These are phyloP conservation scores for Thaleichthys pacificus DNA, from an alignment of 2,797 vertebrate genomes.

Conservation along the genomic window DNA sequence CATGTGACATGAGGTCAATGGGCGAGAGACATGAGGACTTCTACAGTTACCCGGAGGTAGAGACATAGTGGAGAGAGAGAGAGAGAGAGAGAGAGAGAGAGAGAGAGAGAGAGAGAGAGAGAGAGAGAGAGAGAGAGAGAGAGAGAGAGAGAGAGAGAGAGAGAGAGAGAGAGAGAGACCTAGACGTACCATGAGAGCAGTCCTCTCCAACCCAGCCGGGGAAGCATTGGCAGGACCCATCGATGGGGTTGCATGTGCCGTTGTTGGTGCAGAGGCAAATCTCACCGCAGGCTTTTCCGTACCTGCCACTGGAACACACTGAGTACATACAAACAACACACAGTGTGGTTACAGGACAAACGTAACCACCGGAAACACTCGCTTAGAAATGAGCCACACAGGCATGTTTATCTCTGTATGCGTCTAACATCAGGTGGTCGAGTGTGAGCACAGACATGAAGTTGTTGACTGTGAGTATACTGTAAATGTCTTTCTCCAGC, in stretches of 20 bases:
- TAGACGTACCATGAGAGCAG: constrained; percentile 88
- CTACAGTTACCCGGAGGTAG: no score
- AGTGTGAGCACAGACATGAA: neutral
- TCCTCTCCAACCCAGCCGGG: constrained; percentile 95
- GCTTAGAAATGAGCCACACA: neutral
- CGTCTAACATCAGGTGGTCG: neutral
- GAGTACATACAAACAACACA: neutral
- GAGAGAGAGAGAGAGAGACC: constrained; percentile 3
- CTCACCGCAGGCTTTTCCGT: constrained; percentile 85
- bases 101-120: constrained; percentile 15
- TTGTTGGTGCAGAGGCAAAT: constrained; percentile 94
- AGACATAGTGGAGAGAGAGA: neutral
- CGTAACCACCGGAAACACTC: neutral
- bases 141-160: neutral
- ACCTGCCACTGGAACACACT: constrained; percentile 89
- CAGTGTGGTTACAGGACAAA: neutral
- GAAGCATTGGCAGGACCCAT: constrained; percentile 95
- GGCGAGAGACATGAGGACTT: neutral
- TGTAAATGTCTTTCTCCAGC: neutral
- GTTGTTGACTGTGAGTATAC: no score
- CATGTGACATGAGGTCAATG: constrained; percentile 20
- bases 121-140: neutral
- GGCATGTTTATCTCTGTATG: neutral
- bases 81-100: constrained; percentile 13
- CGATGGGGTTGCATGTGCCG: constrained; percentile 93